These are phyloP conservation scores for Macheiramphus alcinus DNA, from an alignment of 2,113 vertebrate genomes.

Conservation along the genomic window DNA sequence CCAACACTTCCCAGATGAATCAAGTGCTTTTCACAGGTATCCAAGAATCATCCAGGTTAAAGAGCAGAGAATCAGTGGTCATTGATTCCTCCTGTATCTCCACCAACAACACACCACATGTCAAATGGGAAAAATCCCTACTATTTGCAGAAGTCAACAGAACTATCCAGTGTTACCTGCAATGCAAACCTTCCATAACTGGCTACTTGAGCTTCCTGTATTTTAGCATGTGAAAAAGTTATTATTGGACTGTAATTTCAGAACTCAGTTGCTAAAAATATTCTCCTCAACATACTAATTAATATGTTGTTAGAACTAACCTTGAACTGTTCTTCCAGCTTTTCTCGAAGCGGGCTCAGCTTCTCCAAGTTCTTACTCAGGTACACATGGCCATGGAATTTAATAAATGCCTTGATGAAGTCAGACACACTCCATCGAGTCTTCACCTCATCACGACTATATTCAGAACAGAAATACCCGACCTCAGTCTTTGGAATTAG, in stretches of 20 bases:
- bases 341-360: constrained; percentile 88
- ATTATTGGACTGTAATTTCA: background rate
- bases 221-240: background rate
- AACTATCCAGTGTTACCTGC: background rate
- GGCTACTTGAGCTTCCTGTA: background rate
- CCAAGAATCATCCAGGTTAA: background rate
- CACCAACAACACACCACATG: fast-evolving
- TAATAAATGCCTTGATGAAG: constrained; percentile 98
- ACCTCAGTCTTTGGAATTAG: constrained; percentile 7
- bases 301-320: constrained; percentile 67
- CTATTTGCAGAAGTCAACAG: background rate
- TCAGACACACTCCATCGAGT: constrained; percentile 94
- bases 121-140: background rate
- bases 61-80: background rate
- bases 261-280: constrained; percentile 4
- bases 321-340: constrained; percentile 98
- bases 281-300: background rate
- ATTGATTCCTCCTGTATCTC: background rate
- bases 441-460: constrained; percentile 95
- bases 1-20: background rate
- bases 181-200: background rate
- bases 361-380: constrained; percentile 94
- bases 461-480: constrained; percentile 30
- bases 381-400: constrained; percentile 98
- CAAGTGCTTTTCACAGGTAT: background rate